These are phyloP conservation scores for Meandrusa payeni DNA, from an alignment of 2,888 invertebrate genomes.

Conservation along the genomic window DNA sequence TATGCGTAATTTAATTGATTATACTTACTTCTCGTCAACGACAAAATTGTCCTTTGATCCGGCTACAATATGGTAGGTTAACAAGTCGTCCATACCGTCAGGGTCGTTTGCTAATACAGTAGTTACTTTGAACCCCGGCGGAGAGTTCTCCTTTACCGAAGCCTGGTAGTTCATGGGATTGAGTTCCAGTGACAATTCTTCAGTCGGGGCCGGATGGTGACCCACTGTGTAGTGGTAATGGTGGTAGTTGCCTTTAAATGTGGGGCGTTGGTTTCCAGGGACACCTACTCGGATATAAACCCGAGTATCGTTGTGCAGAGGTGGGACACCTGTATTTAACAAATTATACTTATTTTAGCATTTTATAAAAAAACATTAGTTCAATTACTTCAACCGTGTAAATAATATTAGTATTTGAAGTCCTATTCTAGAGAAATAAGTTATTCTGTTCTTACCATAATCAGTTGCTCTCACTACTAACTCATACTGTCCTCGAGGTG, in stretches of 20 bases:
- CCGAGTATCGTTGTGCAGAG: constrained; percentile 83
- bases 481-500: constrained; percentile 87
- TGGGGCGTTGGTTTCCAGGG: constrained; percentile 89
- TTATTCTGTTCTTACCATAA: constrained; percentile 68
- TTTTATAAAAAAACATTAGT: no score
- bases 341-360: no score
- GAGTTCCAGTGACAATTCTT: constrained; percentile 73
- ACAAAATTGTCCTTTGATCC: constrained; percentile 90
- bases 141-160: constrained; percentile 85
- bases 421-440: background rate
- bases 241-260: constrained; percentile 87
- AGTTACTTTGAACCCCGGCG: constrained; percentile 85
- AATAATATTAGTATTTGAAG: no score
- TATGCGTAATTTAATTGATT: no score
- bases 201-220: constrained; percentile 52
- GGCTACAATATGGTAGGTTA: constrained; percentile 85
- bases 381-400: no score
- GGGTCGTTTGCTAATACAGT: constrained; percentile 88
- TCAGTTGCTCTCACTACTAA: constrained; percentile 85
- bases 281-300: constrained; percentile 88
- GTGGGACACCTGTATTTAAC: constrained; percentile 74
- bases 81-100: constrained; percentile 85
- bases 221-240: constrained; percentile 70
- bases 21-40: constrained; percentile 84
- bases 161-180: constrained; percentile 87